Base-by-base conservation (phyloP, 2,113 vertebrate genomes). In the Podiceps cristatus region DNA sequence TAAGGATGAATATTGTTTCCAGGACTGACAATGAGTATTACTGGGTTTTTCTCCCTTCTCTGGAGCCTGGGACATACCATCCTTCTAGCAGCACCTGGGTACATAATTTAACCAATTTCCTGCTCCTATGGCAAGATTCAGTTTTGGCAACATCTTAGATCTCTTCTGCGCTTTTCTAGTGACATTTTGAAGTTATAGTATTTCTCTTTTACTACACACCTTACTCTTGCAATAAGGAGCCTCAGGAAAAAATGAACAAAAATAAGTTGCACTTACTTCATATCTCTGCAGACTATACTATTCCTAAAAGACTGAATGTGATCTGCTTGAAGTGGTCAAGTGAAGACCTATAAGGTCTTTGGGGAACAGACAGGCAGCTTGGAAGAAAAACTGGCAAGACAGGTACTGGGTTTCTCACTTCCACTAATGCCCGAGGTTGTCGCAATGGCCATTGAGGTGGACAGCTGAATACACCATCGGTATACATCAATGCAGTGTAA, bases 401-500 rank as follows among this genome's bases (percentile, higher is more conserved):
- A 10, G 62, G 71, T 72, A 31, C 35, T 45, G 60, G 31, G 17
- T 8, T 74, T 88, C n/a, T 71, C 42, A 40, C 29, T 84, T 81
- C 59, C 23, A 45, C 40, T 44, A 50, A 44, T 18, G 45, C 58
- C 73, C 4, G 6, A 80, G 45, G 68, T 71, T 71, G 88, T 44
- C 2, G 0, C 55, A 74, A 33, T 10, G 80, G 68, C 50, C 56
- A 35, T 4, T 6, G 52, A 59, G 80, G 50, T 1, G 1, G 87
- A 49, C 37, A 74, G 37, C 45, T 66, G 56, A 62, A 64, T n/a
- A 66, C 35, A 29, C 11, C 60, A 52, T 16, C 58, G 35, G 33
- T 25, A 50, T 13, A 59, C 15, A 35, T 42, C n/a, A 37, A 47
- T 0, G 1, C 10, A 10, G 45, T 3, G 8, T 5, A 31, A 40